Evolutionary conservation across 1,140 invertebrate species (phyloP).

Genomic region (Mesaphorura yosii): DNA sequence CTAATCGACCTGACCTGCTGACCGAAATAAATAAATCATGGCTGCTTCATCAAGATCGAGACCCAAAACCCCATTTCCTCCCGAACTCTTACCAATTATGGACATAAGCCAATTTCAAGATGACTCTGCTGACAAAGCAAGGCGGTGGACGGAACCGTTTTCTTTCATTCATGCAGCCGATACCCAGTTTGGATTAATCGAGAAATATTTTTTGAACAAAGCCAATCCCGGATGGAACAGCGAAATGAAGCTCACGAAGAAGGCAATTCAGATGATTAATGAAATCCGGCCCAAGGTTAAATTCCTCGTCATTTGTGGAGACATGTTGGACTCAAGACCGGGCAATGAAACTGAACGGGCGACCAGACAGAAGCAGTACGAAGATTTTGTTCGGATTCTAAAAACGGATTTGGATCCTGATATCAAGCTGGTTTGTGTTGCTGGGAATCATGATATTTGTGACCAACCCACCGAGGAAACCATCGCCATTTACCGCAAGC

Average conservation of each 20-base stretch:
- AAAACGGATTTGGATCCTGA: slow-evolving; percentile 35
- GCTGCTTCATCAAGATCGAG: too few relatives aligned
- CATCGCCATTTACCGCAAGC: slow-evolving; percentile 36
- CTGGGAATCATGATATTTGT: slow-evolving; percentile 43
- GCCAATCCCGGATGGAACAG: slow-evolving; percentile 38
- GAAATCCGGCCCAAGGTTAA: slow-evolving; percentile 40
- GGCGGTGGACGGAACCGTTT: slow-evolving; percentile 34
- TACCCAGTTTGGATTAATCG: slow-evolving; percentile 41
- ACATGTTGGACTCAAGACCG: slow-evolving; percentile 43
- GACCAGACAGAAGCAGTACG: slow-evolving; percentile 34
- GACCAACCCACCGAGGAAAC: slow-evolving; percentile 39
- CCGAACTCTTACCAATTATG: too few relatives aligned
- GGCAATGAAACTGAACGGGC: slow-evolving; percentile 1
- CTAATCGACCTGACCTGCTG: too few relatives aligned
- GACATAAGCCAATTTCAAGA: slow-evolving; percentile 9
- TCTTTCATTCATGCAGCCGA: slow-evolving; percentile 44
- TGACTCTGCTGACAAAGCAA: slow-evolving; percentile 21
- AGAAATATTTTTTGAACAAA: slow-evolving; percentile 34
- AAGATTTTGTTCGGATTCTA: slow-evolving; percentile 40
- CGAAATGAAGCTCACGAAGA: slow-evolving; percentile 39
- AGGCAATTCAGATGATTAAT: slow-evolving; percentile 41
- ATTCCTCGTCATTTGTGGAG: slow-evolving; percentile 49
- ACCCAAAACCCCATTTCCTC: too few relatives aligned
- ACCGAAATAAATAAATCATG: too few relatives aligned
- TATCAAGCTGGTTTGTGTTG: slow-evolving; percentile 45